A percentile compares a stretch with the other conserved stretches of the same genome.
These are phyloP conservation scores for Drosophila setosimentum DNA, from an alignment of 2,888 invertebrate species.

Conservation along the genomic window DNA sequence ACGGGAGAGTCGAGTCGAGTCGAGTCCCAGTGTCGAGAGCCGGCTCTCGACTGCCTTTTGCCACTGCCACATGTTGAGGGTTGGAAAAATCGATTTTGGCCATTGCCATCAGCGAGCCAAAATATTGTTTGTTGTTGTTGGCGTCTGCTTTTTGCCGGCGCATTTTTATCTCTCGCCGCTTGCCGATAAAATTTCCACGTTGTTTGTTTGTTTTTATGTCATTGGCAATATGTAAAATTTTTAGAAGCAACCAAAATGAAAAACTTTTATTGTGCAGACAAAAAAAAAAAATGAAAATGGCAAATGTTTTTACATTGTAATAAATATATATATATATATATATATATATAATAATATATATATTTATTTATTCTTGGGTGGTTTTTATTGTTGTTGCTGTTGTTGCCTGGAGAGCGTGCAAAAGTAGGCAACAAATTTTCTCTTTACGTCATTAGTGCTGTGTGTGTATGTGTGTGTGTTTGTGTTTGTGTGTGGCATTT, in stretches of 20 bases:
- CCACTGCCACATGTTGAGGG: slow-evolving; percentile 58
- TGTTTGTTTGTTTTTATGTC: slow-evolving; percentile 15
- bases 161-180: slow-evolving; percentile 50
- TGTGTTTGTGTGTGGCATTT: slow-evolving; percentile 55
- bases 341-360: neutral
- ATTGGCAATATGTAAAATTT: slow-evolving; percentile 1
- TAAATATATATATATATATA: slow-evolving; percentile 6
- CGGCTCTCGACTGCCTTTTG: slow-evolving; percentile 12
- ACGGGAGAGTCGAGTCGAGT: slow-evolving; percentile 13
- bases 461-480: slow-evolving; percentile 17
- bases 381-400: slow-evolving; percentile 12
- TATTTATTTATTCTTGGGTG: slow-evolving; percentile 28
- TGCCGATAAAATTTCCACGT: slow-evolving; percentile 53
- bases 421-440: slow-evolving; percentile 78
- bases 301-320: slow-evolving; percentile 14
- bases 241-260: slow-evolving; percentile 1
- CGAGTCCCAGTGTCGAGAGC: slow-evolving; percentile 16
- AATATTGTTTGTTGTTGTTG: slow-evolving; percentile 26
- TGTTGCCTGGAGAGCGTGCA: slow-evolving; percentile 49
- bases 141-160: slow-evolving; percentile 56
- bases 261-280: slow-evolving; percentile 32
- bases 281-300: slow-evolving; percentile 34
- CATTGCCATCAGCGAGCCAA: slow-evolving; percentile 30
- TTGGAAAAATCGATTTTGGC: slow-evolving; percentile 83
- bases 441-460: slow-evolving; percentile 42